Percentiles rank a stretch among this genome's conserved stretches.
Evolutionary conservation across 2,797 vertebrate genomes (phyloP).

Genomic region (Melanotaenia nigrans): DNA sequence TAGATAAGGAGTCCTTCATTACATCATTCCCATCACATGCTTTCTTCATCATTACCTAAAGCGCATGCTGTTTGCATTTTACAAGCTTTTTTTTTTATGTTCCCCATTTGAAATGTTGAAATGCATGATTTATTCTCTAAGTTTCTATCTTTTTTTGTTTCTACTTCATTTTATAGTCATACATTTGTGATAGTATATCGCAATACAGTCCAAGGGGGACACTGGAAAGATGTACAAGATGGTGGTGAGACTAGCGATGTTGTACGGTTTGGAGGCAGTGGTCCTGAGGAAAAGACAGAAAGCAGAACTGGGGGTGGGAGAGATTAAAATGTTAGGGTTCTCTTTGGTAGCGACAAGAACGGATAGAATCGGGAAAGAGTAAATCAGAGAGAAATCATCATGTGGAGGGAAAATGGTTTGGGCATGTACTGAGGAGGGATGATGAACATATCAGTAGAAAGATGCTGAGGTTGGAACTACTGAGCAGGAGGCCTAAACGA

Average conservation of each 20-base stretch:
- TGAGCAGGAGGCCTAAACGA: background rate
- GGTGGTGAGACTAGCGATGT: background rate
- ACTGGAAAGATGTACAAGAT: background rate
- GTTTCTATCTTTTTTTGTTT: background rate
- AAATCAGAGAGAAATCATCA: background rate
- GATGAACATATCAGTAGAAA: background rate
- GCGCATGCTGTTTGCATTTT: background rate
- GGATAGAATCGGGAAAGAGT: background rate
- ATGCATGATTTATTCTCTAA: background rate
- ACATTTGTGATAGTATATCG: background rate
- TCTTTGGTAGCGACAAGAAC: background rate
- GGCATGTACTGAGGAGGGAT: background rate
- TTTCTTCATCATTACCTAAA: background rate
- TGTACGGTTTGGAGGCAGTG: background rate
- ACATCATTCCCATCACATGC: background rate
- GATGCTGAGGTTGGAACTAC: background rate
- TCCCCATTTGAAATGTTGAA: background rate
- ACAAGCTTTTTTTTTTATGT: background rate
- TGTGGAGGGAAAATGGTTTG: background rate
- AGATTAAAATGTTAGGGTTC: background rate
- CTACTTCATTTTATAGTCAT: background rate
- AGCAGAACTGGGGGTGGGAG: background rate
- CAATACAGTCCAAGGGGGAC: background rate
- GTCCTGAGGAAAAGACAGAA: background rate
- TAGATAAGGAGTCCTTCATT: conserved; percentile 4